Conservation (phyloP, 2,888 invertebrate genomes). For the Protophormia terraenovae region DNA sequence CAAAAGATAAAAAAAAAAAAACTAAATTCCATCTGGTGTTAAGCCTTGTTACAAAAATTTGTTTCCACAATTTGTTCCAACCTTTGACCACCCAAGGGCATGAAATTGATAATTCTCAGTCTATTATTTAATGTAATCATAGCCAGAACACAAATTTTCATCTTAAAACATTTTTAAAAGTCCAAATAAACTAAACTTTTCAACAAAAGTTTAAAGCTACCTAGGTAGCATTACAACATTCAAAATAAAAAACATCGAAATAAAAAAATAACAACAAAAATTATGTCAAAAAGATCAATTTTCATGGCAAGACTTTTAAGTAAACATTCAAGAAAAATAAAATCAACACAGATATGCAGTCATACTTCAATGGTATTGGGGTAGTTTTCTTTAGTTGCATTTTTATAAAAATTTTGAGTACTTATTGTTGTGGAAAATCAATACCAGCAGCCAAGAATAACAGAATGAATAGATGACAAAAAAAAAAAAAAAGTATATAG, state of each 20-base stretch:
- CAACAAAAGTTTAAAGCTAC: conserved; percentile 14
- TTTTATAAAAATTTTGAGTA: conserved; percentile 20
- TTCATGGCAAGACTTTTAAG: conserved; percentile 47
- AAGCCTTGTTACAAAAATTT: not conserved
- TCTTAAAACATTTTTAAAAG: not conserved
- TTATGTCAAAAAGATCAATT: conserved; percentile 67
- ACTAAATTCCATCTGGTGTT: not conserved
- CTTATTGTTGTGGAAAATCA: not conserved
- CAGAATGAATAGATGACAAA: too few species aligned
- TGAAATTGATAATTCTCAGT: conserved; percentile 29
- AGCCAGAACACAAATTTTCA: not conserved
- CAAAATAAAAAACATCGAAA: not conserved
- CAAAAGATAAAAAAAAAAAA: not conserved
- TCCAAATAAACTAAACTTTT: not conserved
- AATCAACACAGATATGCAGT: conserved; percentile 27
- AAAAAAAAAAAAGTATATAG: too few species aligned
- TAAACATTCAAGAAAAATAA: not conserved
- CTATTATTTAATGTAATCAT: conserved; percentile 27
- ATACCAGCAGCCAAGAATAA: conserved; percentile 34
- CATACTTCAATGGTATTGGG: not conserved
- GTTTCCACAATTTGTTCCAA: not conserved
- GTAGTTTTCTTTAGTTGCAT: not conserved
- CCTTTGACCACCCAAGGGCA: conserved; percentile 56
- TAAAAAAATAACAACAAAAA: conserved; percentile 12
- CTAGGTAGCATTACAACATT: conserved; percentile 46